These are phyloP conservation scores for Cyaniris semiargus DNA, from an alignment of 2,888 invertebrate genomes.

Conservation along the genomic window DNA sequence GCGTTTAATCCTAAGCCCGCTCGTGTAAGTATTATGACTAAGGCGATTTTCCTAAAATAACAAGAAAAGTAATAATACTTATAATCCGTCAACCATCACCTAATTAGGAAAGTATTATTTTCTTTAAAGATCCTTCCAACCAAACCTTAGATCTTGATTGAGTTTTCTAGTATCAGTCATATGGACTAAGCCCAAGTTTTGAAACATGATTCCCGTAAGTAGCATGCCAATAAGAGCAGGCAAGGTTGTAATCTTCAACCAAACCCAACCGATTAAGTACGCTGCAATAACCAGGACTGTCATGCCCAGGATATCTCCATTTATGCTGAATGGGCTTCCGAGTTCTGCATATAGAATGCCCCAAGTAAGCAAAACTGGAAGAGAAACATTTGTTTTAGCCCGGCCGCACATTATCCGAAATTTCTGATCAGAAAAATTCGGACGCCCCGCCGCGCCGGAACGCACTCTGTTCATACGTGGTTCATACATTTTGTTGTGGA, in stretches of 20 bases:
- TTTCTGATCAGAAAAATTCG: too few relatives aligned
- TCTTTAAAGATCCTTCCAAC: not conserved
- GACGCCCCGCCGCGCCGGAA: too few relatives aligned
- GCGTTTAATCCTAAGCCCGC: slow-evolving; percentile 93
- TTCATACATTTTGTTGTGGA: too few relatives aligned
- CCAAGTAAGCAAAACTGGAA: slow-evolving; percentile 83
- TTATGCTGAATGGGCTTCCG: slow-evolving; percentile 82
- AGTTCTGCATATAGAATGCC: slow-evolving; percentile 84
- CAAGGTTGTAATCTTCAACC: slow-evolving; percentile 84
- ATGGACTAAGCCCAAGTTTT: slow-evolving; percentile 82
- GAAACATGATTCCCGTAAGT: slow-evolving; percentile 84
- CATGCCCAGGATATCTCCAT: slow-evolving; percentile 84
- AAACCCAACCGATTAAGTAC: slow-evolving; percentile 85
- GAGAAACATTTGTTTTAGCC: slow-evolving; percentile 4
- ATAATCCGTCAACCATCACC: not conserved
- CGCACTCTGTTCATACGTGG: too few relatives aligned
- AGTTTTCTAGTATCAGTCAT: slow-evolving; percentile 81
- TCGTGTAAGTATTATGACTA: slow-evolving; percentile 90
- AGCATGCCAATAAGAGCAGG: slow-evolving; percentile 90
- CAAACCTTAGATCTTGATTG: slow-evolving; percentile 81
- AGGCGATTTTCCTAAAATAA: slow-evolving; percentile 84
- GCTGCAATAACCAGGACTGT: slow-evolving; percentile 84
- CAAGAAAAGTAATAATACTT: not conserved
- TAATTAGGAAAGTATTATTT: not conserved
- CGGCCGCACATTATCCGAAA: too few relatives aligned